Conservation (phyloP, 2,113 vertebrate species). For the Plestiodon gilberti region DNA sequence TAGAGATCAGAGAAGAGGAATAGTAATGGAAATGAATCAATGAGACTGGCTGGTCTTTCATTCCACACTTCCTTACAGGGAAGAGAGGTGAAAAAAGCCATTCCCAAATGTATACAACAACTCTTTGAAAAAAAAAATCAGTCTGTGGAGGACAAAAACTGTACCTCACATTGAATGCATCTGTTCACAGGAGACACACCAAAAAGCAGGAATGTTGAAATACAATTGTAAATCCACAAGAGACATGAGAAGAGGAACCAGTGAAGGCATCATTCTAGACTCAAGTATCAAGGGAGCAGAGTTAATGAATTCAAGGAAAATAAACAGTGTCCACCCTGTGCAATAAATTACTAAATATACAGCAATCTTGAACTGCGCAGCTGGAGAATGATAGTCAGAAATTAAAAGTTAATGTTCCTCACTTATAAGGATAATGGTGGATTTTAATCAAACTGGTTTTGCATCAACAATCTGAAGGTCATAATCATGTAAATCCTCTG, state of each 20-base stretch:
- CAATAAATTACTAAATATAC: neutral
- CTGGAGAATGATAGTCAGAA: neutral
- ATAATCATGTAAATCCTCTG: neutral
- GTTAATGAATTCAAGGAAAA: neutral
- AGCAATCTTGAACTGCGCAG: neutral
- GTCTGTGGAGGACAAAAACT: neutral
- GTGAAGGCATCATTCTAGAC: neutral
- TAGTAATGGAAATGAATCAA: neutral
- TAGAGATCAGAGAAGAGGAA: no score
- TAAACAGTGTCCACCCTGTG: neutral
- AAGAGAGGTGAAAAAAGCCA: neutral
- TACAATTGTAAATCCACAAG: no score
- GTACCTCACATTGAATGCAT: neutral
- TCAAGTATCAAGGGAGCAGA: neutral
- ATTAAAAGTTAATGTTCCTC: constrained; percentile 10
- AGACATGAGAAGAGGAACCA: neutral
- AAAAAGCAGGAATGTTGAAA: neutral
- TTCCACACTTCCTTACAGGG: neutral
- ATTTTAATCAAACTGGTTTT: neutral
- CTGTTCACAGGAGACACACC: neutral
- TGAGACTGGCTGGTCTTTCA: neutral
- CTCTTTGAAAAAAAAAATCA: neutral
- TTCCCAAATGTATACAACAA: neutral
- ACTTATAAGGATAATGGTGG: neutral
- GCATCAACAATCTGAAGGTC: neutral